Evolutionary conservation across 2,113 vertebrate species (phyloP), one percentile per base, ranked within the genome.

Genomic region (Petromus typicus): DNA sequence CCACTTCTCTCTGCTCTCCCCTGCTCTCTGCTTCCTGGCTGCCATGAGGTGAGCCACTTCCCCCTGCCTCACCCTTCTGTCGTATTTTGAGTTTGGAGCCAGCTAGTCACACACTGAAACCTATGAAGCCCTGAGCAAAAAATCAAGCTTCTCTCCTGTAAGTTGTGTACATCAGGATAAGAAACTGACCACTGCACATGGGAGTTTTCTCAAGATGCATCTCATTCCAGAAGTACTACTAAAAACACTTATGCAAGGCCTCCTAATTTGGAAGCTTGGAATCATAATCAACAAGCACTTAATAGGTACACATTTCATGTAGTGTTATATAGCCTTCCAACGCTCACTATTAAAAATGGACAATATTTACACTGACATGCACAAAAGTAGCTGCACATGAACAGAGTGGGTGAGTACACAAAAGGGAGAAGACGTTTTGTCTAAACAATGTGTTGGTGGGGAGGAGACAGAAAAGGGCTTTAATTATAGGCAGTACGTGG

Each of bases 341-440:
- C 71, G 23, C 23, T 51, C 86, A 76, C 81, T 73, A 4, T 23
- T 75, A 66, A 94, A 93, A 92, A 95, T 13, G 56, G 71, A 37
- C 85, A 81, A 20, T 20, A 51, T 0, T 73, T 71, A 78, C 3
- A 30, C 5, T 34, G 59, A 76, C 34, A 13, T 23, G 56, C 37
- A 90, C 54, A 59, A 45, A 84, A 94, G 63, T 54, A 18, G 67
- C n/a, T 67, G 13, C 37, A 75, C 6, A 57, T 12, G 20, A 91
- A 73, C 69, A 85, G 81, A 48, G 14, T 48, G 51, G 37, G 69
- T 32, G 82, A 91, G 69, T 40, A 56, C 43, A 71, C 0, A 16
- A 91, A 93, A 51, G 43, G 81, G 37, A 69, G 66, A 75, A 76
- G 4, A 11, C 22, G 32, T 61, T 91, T 78, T 71, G 67, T 80